Evolutionary conservation across 2,113 vertebrate species (phyloP), one percentile per base, ranked within the genome.

Genomic region (Sceloporus undulatus): DNA sequence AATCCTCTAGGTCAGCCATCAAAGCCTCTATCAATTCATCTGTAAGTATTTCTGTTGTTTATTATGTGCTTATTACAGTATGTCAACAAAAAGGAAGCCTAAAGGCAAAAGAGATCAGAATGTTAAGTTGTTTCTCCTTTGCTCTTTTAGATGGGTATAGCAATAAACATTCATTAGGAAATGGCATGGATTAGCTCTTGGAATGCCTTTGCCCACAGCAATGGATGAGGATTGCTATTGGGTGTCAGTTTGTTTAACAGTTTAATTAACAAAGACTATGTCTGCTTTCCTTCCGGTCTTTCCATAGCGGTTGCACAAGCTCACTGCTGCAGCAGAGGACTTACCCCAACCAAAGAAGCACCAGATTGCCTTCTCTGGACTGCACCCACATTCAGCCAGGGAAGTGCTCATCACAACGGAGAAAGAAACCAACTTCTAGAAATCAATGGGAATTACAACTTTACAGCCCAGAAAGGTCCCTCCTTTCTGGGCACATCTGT

Each of bases 401-500:
- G 94, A 96, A 82, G 89, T 94, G 40, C 91, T 97, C 29, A 89
- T 94, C 70, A 79, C 71, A 38, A 94, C 88, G 18, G 95, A 97
- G 92, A 96, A 95, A 91, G 97, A 97, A 95, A 97, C 96, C 0
- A 88, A 94, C 56, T 92, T 97, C 88, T 97, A 82, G 95, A 76
- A 34, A 29, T 68, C 74, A 40, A 5, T 52, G 27, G 83, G 8
- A 62, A 38, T 66, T 27, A 42, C 79, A 87, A 23, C 21, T 13
- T 40, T 66, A 34, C 10, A 23, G 38, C 21, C 62, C 0, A 0
- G 82, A 89, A 80, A 81, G 86, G n/a, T 85, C 42, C 0, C 79
- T 76, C 91, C 84, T 93, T 92, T 34, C 56, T 1, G 0, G 75
- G 83, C 82, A 14, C 89, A 92, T 92, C 79, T 90, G 86, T 93